Evolutionary conservation across 2,113 vertebrate genomes (phyloP), one percentile per base, ranked within the genome.

Genomic region (Pao palembangensis): DNA sequence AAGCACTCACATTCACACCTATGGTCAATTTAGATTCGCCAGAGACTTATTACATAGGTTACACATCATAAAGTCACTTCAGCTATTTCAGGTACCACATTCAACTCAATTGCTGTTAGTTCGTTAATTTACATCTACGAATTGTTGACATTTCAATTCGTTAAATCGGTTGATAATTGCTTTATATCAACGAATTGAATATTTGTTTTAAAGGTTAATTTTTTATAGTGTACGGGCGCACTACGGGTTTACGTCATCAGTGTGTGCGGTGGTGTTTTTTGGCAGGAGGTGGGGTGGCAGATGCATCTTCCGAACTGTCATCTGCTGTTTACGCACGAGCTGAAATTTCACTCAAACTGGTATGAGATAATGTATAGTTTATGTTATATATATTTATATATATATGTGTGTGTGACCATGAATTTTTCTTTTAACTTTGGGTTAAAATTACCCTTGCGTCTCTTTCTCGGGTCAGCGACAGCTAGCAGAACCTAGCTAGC

Each of bases 301-400:
- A 77, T 81, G 71, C 78, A 60, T 73, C 64, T 75, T 81, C 61
- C 66, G 67, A 71, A 79, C 56, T 67, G 51, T n/a, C 25, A 23
- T 14, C 16, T 49, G 67, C 66, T 25, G 43, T 73, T 50, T 51
- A 1, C 50, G 31, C 53, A 51, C 16, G 43, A 67, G 21, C 54
- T 19, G 51, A 58, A 71, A 72, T 66, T 57, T 51, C 53, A 69
- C 42, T 66, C 42, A 49, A 23, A 72, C 70, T 67, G 85, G 86
- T 88, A 83, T 50, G 81, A 54, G 2, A n/a, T 0, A 2, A 2
- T 31, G 2, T 43, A 1, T 20, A 4, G 7, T 0, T 5, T 52
- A 3, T 4, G 11, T 4, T 56, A 3, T 6, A 8, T 51, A 3
- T 34, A n/a, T 56, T 5, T 6, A 8, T 51, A 3, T 34, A n/a